These are phyloP conservation scores for Oreocharis arfaki DNA, from an alignment of 2,113 vertebrate species.

Conservation along the genomic window DNA sequence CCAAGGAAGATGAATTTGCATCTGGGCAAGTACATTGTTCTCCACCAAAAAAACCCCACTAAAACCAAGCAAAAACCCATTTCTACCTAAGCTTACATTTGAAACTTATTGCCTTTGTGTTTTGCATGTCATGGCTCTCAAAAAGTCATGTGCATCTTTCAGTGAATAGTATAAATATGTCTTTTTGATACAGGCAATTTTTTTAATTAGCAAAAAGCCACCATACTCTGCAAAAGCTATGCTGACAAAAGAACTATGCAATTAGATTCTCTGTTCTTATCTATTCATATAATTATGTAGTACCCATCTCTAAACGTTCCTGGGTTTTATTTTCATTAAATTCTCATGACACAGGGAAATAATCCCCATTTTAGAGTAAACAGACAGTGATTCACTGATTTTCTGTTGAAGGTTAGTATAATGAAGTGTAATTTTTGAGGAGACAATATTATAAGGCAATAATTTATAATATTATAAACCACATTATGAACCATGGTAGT, in stretches of 20 bases:
- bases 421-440: neutral
- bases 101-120: neutral
- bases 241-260: neutral
- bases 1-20: neutral
- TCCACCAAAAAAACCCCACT: rapidly evolving
- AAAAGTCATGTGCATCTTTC: neutral
- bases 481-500: neutral
- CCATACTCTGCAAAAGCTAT: neutral
- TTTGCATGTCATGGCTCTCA: neutral
- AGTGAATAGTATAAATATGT: neutral
- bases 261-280: neutral
- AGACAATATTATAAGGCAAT: neutral
- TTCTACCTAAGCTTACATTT: neutral
- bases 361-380: neutral
- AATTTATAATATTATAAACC: too few relatives aligned
- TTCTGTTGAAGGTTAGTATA: neutral
- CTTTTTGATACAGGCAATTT: neutral
- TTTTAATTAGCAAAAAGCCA: neutral
- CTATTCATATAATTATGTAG: neutral
- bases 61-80: neutral
- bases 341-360: neutral
- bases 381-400: rapidly evolving
- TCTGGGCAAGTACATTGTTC: neutral
- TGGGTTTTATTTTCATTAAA: neutral
- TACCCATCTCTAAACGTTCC: neutral